These are phyloP conservation scores for Falco columbarius DNA, from an alignment of 2,797 vertebrate species.

Conservation along the genomic window DNA sequence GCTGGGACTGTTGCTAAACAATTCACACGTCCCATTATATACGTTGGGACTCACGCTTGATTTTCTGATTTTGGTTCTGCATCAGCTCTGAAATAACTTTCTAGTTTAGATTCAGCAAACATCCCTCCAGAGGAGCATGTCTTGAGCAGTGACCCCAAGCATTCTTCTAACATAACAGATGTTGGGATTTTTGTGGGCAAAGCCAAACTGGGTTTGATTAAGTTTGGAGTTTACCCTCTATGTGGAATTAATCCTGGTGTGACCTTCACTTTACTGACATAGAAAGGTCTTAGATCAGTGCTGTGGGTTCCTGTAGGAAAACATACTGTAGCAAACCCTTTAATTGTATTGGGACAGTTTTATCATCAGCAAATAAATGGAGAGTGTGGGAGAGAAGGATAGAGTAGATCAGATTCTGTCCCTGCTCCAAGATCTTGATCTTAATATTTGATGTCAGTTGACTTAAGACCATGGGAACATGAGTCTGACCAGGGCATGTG, in stretches of 20 bases:
- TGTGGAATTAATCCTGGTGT: not conserved
- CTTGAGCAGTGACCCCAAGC: not conserved
- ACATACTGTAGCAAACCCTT: not conserved
- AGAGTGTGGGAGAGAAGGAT: not conserved
- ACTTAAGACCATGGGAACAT: not conserved
- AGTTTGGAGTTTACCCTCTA: not conserved
- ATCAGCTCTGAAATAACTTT: not conserved
- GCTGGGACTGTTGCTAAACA: not conserved
- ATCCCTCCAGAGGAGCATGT: not conserved
- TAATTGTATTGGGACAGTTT: not conserved
- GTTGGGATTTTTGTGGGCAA: not conserved
- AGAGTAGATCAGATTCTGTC: not conserved
- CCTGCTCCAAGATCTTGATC: not conserved
- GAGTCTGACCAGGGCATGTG: not conserved
- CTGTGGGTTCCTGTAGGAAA: not conserved
- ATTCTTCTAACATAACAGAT: not conserved
- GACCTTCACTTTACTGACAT: not conserved
- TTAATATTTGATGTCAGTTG: not conserved
- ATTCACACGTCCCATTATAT: not conserved
- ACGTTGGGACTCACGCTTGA: rapidly evolving
- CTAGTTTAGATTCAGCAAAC: not conserved
- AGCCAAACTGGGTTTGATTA: not conserved
- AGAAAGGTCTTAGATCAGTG: not conserved
- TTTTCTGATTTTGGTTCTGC: not conserved
- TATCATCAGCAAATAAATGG: not conserved